Evolutionary conservation across 2,113 vertebrate genomes (phyloP), one percentile per base, ranked within the genome.

Genomic region (Seriola dumerili): DNA sequence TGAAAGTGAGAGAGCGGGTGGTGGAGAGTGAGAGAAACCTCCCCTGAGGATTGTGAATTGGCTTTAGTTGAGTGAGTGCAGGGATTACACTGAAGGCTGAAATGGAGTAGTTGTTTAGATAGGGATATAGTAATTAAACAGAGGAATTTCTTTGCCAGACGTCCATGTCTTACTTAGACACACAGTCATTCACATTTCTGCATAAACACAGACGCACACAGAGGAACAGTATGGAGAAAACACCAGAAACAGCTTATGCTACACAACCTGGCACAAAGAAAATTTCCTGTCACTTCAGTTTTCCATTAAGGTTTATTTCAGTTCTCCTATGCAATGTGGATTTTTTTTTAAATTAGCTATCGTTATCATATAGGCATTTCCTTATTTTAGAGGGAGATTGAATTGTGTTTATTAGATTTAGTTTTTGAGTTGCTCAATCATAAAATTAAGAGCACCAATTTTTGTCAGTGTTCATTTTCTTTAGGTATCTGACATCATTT

Each of bases 41-140:
- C 84, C 84, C 75, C 54, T 42, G 77, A 81, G 85, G 83, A 76
- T 67, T 32, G 16, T 81, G 87, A 93, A 93, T 92, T 93, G 84
- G 90, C 80, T 93, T 84, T 88, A 89, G 89, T 70, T 90, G 86
- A 92, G 83, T 86, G 91, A 91, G 88, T 89, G 80, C 73, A 54
- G 85, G 93, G 92, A 94, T 95, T 93, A 93, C 44, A 42, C 62
- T 73, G 73, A 71, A 61, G 77, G 57, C 84, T 88, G 85, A 92
- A 92, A 92, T 88, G 80, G 84, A 93, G 93, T 90, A 64, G 58
- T 76, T 95, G 94, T 94, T 94, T 94, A 89, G 77, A 91, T 82
- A 92, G 80, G 88, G 92, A 93, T 94, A 81, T 89, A 57, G 80
- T 87, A 86, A 92, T 94, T 93, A 89, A 94, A 94, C 90, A 94